A percentile compares a stretch with the other conserved stretches of the same genome.
These are phyloP conservation scores for Orchesella cincta DNA, from an alignment of 1,140 invertebrate genomes.

Conservation along the genomic window DNA sequence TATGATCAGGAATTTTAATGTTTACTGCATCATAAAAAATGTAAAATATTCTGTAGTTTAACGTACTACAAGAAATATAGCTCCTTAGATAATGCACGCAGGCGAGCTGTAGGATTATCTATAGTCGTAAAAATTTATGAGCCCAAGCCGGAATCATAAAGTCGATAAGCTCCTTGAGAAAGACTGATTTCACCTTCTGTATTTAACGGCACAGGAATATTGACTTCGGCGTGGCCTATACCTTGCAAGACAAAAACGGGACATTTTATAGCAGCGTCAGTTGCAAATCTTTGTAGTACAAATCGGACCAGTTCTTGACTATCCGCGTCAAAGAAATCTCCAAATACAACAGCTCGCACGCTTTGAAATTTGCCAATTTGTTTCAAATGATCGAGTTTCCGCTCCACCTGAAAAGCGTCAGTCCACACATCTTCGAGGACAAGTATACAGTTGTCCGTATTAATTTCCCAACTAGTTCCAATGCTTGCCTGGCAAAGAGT, in stretches of 20 bases:
- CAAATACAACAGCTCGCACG: conserved; percentile 23
- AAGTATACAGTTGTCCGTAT: neutral
- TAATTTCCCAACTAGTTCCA: conserved; percentile 33
- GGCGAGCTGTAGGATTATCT: no score
- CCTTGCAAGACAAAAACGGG: conserved; percentile 16
- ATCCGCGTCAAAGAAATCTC: conserved; percentile 28
- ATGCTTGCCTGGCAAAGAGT: conserved; percentile 21
- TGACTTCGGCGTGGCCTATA: conserved; percentile 25
- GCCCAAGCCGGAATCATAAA: no score
- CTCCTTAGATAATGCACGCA: no score
- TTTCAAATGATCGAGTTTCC: conserved; percentile 36
- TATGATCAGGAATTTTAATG: no score
- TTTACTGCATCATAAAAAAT: no score
- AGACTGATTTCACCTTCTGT: neutral
- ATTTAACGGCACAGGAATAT: conserved; percentile 29
- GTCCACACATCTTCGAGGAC: conserved; percentile 34
- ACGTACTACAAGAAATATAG: no score
- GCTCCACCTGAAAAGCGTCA: conserved; percentile 25
- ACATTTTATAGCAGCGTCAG: neutral
- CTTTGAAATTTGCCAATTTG: conserved; percentile 31
- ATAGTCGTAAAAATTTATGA: no score
- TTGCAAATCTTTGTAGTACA: conserved; percentile 27
- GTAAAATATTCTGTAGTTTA: no score
- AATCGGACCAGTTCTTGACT: conserved; percentile 4
- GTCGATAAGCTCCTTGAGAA: no score